Percentiles rank a stretch among this genome's conserved stretches.
Evolutionary conservation across 2,113 vertebrate species (phyloP).

Genomic region (Carettochelys insculpta): DNA sequence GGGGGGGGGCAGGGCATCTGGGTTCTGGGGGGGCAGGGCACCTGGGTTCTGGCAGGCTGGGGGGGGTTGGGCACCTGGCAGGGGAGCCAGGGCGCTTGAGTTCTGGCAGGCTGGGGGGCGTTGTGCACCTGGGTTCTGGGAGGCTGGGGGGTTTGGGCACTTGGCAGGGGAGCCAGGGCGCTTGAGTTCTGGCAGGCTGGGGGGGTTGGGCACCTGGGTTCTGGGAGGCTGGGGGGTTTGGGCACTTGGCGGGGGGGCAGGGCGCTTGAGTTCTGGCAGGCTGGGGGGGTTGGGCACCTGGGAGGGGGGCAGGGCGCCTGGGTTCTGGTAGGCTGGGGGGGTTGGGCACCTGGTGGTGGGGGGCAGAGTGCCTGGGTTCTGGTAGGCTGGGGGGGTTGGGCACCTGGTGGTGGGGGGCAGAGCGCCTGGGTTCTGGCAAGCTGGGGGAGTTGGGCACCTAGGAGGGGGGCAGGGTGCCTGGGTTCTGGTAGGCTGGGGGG

Average conservation of each 20-base stretch:
- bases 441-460: neutral
- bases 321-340: neutral
- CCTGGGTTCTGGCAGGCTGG: slow-evolving; percentile 14
- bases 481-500: neutral
- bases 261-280: slow-evolving; percentile 26
- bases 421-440: slow-evolving; percentile 33
- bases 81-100: slow-evolving; percentile 27
- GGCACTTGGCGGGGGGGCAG: no score
- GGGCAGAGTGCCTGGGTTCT: slow-evolving; percentile 33
- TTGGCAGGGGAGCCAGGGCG: no score
- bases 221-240: no score
- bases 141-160: neutral
- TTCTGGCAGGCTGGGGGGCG: neutral
- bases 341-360: no score
- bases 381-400: neutral
- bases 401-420: no score
- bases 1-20: no score
- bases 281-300: neutral
- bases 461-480: neutral
- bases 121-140: slow-evolving; percentile 10
- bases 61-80: no score
- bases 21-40: no score
- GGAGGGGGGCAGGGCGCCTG: slow-evolving; percentile 28
- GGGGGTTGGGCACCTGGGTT: no score
- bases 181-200: no score